These are phyloP conservation scores for Eupithecia tripunctaria DNA, from an alignment of 2,888 invertebrate species.

Conservation along the genomic window DNA sequence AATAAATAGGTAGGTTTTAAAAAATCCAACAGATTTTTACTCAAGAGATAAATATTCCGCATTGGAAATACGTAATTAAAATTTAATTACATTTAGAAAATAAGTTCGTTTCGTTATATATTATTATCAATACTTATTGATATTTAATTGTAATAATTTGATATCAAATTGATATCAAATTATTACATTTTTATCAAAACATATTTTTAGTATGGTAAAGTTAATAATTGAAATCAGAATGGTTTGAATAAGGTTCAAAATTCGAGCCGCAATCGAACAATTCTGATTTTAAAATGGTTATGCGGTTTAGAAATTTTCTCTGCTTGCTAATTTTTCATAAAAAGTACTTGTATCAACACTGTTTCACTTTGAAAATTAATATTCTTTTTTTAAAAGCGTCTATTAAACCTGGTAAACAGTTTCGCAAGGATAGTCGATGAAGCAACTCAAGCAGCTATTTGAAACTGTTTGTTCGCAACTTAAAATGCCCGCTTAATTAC, in stretches of 20 bases:
- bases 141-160: no score
- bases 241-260: no score
- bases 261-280: not conserved
- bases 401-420: not conserved
- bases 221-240: no score
- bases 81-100: no score
- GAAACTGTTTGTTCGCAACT: slow-evolving; percentile 19
- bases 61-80: not conserved
- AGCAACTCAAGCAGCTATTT: not conserved
- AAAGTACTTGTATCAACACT: not conserved
- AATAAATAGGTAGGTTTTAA: not conserved
- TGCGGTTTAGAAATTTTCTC: not conserved
- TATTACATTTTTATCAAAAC: no score
- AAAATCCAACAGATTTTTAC: not conserved
- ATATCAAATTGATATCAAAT: no score
- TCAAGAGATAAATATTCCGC: not conserved
- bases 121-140: no score
- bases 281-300: not conserved
- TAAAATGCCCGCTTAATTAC: slow-evolving; percentile 16
- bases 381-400: not conserved
- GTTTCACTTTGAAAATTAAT: not conserved
- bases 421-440: not conserved
- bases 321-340: not conserved
- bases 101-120: no score
- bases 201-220: no score